Conservation (phyloP, 2,113 vertebrate species). For the Neopipo cinnamomea region DNA sequence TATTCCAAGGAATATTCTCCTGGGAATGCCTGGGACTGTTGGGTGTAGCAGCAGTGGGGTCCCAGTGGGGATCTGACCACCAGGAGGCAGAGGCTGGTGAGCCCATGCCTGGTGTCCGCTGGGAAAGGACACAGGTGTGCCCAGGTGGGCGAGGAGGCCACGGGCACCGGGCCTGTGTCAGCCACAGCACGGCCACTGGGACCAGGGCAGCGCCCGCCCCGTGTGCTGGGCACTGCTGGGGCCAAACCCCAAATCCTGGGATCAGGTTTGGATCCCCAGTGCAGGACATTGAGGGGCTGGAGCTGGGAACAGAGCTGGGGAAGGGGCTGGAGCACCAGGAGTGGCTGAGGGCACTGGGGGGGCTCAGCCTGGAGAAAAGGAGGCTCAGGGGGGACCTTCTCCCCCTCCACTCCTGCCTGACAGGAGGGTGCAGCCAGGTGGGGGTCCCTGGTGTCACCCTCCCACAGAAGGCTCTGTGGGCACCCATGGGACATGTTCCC, state of each 20-base stretch:
- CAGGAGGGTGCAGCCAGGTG: background rate
- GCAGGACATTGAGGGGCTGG: background rate
- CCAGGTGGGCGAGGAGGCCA: background rate
- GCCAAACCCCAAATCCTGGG: background rate
- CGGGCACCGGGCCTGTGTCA: background rate
- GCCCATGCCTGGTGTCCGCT: background rate
- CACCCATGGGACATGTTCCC: background rate
- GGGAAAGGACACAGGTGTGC: background rate
- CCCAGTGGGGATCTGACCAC: background rate
- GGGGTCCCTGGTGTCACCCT: background rate
- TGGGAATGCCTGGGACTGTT: background rate
- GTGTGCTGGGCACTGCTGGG: background rate
- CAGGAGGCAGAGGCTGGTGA: background rate
- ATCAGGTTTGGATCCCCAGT: background rate
- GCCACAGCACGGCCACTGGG: background rate
- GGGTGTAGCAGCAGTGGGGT: rapidly evolving
- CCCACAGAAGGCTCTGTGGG: background rate
- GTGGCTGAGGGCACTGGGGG: background rate
- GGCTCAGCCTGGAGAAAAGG: background rate
- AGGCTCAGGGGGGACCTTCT: background rate
- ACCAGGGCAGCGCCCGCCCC: background rate
- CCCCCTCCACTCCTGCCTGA: rapidly evolving
- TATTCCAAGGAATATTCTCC: background rate
- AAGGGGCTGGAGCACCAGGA: background rate
- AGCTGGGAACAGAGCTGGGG: background rate